phyloP scores from a whole-genome alignment of 2,888 invertebrate genomes.

The Mylabris sibirica region DNA sequence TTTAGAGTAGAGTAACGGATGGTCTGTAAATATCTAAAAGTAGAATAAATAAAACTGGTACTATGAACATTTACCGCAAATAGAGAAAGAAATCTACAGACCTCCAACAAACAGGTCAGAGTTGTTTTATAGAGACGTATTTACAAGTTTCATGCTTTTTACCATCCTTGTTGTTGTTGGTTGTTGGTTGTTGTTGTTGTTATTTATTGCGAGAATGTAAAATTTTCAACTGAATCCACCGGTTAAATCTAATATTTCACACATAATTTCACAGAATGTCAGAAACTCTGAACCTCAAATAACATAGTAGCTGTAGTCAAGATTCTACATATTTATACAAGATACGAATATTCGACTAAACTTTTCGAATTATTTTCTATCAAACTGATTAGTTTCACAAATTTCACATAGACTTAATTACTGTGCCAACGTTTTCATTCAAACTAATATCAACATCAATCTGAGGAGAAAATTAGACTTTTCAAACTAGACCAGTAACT shows the following conservation, averaged over 20 bases:
- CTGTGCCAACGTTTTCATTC: neutral
- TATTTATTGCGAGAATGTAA: neutral
- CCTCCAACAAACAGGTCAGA: neutral
- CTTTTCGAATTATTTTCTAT: neutral
- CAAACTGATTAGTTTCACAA: neutral
- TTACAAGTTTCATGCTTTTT: neutral
- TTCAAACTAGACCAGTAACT: neutral
- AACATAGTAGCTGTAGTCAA: too few relatives aligned
- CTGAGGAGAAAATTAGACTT: neutral
- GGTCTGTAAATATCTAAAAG: neutral
- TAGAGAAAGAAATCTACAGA: too few relatives aligned
- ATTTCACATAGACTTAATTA: neutral
- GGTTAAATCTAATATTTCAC: neutral
- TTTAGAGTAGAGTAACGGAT: neutral
- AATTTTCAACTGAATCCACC: neutral
- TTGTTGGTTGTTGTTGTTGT: constrained; percentile 1
- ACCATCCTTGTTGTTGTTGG: neutral
- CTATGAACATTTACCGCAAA: neutral
- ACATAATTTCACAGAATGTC: constrained; percentile 1
- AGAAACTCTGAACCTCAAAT: neutral
- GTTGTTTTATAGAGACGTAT: neutral
- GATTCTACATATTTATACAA: neutral
- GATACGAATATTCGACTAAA: neutral
- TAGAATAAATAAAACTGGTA: neutral
- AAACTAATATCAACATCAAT: constrained; percentile 5